Percentiles rank a stretch among this genome's conserved stretches.
phyloP scores from a whole-genome alignment of 2,888 invertebrate species.

The Drosophila flavopinicola region DNA sequence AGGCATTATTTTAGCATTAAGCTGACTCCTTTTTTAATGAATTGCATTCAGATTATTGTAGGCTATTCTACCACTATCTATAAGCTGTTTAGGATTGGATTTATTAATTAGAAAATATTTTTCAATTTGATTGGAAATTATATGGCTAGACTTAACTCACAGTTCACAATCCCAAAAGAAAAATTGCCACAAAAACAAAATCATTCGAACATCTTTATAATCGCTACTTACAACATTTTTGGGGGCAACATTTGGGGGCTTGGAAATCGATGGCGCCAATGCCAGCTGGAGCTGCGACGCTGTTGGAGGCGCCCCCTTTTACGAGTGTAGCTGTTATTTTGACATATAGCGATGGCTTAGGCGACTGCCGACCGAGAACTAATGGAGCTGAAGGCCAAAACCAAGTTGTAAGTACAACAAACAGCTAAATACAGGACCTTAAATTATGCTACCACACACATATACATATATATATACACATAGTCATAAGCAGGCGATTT shows the following conservation, averaged over 20 bases:
- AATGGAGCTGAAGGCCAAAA: conserved; percentile 63
- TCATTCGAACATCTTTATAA: conserved; percentile 3
- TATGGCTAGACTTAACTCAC: no score
- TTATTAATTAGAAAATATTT: no score
- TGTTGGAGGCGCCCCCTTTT: conserved; percentile 6
- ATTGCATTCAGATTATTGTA: no score
- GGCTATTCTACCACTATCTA: no score
- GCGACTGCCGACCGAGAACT: conserved; percentile 38
- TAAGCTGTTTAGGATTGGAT: no score
- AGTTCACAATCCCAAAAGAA: background rate
- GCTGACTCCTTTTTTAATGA: no score
- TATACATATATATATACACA: conserved; percentile 29
- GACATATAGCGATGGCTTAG: conserved; percentile 60
- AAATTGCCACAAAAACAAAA: conserved; percentile 5
- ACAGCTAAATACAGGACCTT: conserved; percentile 38
- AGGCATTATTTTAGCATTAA: no score
- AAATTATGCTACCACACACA: conserved; percentile 56
- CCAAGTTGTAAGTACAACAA: conserved; percentile 26
- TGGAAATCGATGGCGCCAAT: conserved; percentile 59
- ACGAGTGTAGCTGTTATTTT: conserved; percentile 56
- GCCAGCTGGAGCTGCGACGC: conserved; percentile 7
- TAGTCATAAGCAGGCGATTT: conserved; percentile 69
- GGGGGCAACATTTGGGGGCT: conserved; percentile 8
- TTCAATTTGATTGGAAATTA: no score
- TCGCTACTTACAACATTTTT: conserved; percentile 4